Evolutionary conservation across 2,113 vertebrate genomes (phyloP).

Genomic region (Castor canadensis): DNA sequence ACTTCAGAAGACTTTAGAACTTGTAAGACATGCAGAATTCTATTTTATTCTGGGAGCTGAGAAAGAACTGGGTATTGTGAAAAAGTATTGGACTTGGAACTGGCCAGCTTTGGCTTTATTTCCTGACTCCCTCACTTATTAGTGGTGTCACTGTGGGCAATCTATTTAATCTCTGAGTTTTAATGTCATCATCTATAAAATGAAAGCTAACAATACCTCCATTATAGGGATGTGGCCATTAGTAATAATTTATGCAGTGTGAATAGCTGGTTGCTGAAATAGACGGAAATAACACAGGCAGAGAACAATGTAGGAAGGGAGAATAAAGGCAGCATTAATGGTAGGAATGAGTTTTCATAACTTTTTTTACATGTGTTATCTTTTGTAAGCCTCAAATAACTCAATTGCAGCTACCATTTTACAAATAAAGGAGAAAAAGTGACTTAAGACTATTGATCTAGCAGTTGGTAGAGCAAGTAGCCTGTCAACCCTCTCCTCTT

Average conservation of each 20-base stretch:
- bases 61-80: background rate
- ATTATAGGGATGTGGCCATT: background rate
- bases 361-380: background rate
- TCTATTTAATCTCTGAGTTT: background rate
- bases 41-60: background rate
- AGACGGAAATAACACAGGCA: background rate
- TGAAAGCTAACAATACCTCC: background rate
- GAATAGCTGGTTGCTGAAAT: background rate
- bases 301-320: background rate
- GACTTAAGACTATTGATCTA: background rate
- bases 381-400: background rate
- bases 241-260: conserved; percentile 11
- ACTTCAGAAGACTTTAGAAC: background rate
- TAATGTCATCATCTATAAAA: conserved; percentile 1
- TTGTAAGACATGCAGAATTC: background rate
- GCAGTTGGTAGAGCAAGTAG: background rate
- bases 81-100: background rate
- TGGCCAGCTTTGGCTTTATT: conserved; percentile 9
- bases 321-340: background rate
- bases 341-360: background rate
- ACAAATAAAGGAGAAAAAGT: background rate
- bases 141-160: background rate
- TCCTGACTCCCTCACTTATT: background rate
- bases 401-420: background rate
- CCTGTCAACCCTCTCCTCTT: background rate